phyloP scores from a whole-genome alignment of 2,888 invertebrate genomes.

The Imbricaverruca yamaguchii region DNA sequence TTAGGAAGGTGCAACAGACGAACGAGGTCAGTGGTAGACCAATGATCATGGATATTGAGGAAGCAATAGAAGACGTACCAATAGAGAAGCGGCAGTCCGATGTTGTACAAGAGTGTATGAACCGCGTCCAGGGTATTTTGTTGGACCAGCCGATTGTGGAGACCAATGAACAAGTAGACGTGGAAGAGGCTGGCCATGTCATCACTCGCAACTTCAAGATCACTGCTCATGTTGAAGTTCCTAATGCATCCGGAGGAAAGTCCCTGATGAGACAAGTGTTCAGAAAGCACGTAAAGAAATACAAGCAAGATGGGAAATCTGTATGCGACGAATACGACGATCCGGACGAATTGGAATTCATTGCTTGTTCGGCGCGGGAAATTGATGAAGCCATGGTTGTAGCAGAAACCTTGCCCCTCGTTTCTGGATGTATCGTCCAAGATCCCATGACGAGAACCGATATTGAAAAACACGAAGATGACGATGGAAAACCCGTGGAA shows the following conservation, averaged over 20 bases:
- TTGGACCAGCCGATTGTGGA: not conserved
- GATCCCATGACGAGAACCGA: not conserved
- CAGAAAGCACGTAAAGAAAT: not conserved
- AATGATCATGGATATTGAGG: not conserved
- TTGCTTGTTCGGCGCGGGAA: not conserved
- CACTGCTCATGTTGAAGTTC: not conserved
- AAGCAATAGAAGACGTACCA: not conserved
- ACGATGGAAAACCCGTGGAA: not conserved
- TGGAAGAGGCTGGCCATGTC: not conserved
- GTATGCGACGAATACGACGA: not conserved
- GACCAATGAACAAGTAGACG: not conserved
- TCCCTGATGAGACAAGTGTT: not conserved
- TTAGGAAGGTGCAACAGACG: not conserved
- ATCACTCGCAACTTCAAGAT: not conserved
- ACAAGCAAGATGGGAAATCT: not conserved
- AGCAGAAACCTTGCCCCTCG: not conserved
- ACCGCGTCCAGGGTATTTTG: not conserved
- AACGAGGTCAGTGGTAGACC: not conserved
- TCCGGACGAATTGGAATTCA: not conserved
- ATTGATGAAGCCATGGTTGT: not conserved
- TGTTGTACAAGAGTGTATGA: not conserved
- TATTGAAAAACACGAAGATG: not conserved
- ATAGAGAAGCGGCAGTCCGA: not conserved
- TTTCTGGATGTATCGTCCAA: not conserved
- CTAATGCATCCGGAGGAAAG: not conserved